Evolutionary conservation across 2,113 vertebrate species (phyloP), one percentile per base, ranked within the genome.

Genomic region (Peromyscus maniculatus): DNA sequence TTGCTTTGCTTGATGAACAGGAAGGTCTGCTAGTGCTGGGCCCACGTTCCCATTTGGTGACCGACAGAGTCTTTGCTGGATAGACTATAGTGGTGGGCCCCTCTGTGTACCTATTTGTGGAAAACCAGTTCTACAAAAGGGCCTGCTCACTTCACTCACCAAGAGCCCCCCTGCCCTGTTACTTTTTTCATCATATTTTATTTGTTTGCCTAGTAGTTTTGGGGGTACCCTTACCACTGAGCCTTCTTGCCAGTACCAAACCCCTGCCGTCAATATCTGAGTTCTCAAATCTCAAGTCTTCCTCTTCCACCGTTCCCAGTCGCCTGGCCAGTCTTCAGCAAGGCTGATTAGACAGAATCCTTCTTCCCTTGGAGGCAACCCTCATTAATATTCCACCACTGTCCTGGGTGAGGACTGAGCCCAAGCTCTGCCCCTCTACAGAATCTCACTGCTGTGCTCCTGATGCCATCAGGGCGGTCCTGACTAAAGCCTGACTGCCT

Each of bases 1-100:
- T 89, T 71, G 57, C 28, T 52, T 96, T 75, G 75, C n/a, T 71
- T 72, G 31, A 87, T 83, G 90, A 95, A 77, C 7, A 43, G 39
- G 57, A 94, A 75, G 74, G 21, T 91, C 46, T 46, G 39, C 9
- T 55, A 87, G 55, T 19, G 24, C 89, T 7, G 67, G 19, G 64
- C 62, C 66, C 46, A 36, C 17, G 28, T 87, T 69, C 80, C 74
- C 13, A 87, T 49, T 80, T 67, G 33, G 55, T 43, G 72, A 66
- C 1, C 4, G n/a, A 67, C 31, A 36, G 39, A 43, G 13, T 64
- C 64, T 87, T 66, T 89, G 55, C 21, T 92, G 55, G 46, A 36
- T 16, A 92, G 71, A 82, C 66, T 80, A 80, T 55, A 88, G 39
- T 80, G 43, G 82, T 80, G 49, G 31, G 31, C 15, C 59, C 49